Evolutionary conservation across 2,113 vertebrate genomes (phyloP).

Genomic region (Leptocoma aspasia): DNA sequence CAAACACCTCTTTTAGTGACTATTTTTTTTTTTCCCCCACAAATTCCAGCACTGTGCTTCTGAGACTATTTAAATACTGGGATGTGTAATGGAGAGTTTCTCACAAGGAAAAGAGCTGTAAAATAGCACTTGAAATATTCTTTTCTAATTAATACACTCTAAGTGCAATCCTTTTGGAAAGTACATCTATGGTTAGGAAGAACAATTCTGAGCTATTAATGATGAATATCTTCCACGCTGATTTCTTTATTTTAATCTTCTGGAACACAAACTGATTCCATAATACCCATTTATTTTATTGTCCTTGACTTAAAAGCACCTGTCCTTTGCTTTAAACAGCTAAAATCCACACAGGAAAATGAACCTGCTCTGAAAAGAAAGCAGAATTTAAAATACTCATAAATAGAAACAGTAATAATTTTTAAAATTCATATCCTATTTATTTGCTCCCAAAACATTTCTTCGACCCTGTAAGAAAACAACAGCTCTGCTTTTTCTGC

Average conservation of each 20-base stretch:
- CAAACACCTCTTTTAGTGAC: not conserved
- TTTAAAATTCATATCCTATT: fast-evolving
- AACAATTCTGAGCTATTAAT: not conserved
- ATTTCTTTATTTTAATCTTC: not conserved
- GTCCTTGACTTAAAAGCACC: not conserved
- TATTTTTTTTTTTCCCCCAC: not conserved
- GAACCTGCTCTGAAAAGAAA: not conserved
- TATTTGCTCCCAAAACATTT: not conserved
- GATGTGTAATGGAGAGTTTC: not conserved
- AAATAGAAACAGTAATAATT: not conserved
- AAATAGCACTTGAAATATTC: not conserved
- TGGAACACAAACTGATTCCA: not conserved
- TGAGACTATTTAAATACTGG: not conserved
- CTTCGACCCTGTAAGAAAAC: not conserved
- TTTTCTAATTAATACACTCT: not conserved
- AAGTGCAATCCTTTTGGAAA: not conserved
- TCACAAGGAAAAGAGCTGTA: not conserved
- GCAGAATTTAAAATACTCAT: not conserved
- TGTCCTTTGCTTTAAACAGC: too few species aligned
- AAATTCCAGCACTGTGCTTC: not conserved
- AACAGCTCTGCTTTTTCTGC: not conserved
- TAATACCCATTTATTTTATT: not conserved
- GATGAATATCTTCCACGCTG: not conserved
- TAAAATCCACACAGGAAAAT: not conserved
- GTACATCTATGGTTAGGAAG: not conserved